Base-by-base conservation (phyloP, 2,888 invertebrate genomes). In the Himalopsyche tibetana region DNA sequence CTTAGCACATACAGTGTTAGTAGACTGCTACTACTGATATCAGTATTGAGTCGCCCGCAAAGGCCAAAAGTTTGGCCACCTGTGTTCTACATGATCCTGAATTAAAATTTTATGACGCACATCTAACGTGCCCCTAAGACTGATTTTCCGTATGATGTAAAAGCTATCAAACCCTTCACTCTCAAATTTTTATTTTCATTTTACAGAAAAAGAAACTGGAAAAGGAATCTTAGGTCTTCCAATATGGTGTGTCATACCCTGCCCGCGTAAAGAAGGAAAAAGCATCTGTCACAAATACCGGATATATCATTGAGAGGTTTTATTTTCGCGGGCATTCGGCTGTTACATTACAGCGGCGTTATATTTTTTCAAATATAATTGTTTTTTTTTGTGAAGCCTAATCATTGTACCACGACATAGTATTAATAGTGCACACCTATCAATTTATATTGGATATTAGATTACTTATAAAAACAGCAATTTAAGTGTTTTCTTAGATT, bases 151-250 rank as follows among this genome's bases (percentile, higher is more conserved):
- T 15, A 4, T 51, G 51, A 12, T 51, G 15, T 15, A 51, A 15
- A 51, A 51, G 15, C 51, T 51, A 15, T 51, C 4, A 4, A 15
- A 51, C 4, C 15, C 2, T 51, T 51, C 51, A 15, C 51, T 15
- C 4, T 4, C 3, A 15, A 51, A 63, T 63, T 19, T 11, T 19
- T 63, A 19, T 38, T 80, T 80, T 80, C 8, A 51, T 51, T 80
- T 80, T 80, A 5, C 80, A 80, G 80, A 80, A 80, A 80, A 80
- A 80, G 42, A 80, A 42, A 80, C 19, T 42, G 8, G 80, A 80
- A 36, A 80, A 36, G 15, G 80, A 80, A 40, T 40, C 80, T 8
- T 80, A 42, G 42, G 38, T 63, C 6, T 63, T 63, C 63, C 28
- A n/a, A 19, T 15, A 9, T 19, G 19, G 19, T 11, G 63, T 8